Percentiles rank a stretch among this genome's conserved stretches.
These are phyloP conservation scores for Dasysyrphus tricinctus DNA, from an alignment of 2,888 invertebrate species.

Conservation along the genomic window DNA sequence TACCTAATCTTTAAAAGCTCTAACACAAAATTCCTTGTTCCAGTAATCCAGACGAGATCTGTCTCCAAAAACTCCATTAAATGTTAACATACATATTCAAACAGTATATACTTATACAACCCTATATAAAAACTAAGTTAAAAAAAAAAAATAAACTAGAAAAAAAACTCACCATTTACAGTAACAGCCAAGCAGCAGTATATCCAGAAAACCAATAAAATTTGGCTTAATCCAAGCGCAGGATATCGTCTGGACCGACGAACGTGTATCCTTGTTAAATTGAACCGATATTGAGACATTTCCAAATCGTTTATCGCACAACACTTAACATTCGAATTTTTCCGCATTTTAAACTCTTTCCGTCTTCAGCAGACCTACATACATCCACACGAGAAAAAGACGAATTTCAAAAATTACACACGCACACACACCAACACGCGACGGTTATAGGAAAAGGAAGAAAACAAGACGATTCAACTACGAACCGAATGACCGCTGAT, in stretches of 20 bases:
- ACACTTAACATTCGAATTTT: slow-evolving; percentile 59
- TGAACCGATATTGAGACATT: slow-evolving; percentile 68
- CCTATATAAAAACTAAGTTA: too few species aligned
- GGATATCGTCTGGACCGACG: slow-evolving; percentile 58
- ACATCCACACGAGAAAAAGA: not conserved
- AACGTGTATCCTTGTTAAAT: slow-evolving; percentile 61
- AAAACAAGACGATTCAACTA: slow-evolving; percentile 60
- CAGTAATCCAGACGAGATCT: slow-evolving; percentile 19
- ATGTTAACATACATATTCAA: not conserved
- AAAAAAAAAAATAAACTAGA: not conserved
- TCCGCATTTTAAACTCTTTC: slow-evolving; percentile 53
- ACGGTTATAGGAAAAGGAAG: not conserved
- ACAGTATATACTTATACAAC: too few species aligned
- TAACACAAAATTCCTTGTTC: not conserved
- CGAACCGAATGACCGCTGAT: slow-evolving; percentile 65
- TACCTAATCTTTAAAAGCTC: not conserved
- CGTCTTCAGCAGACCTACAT: slow-evolving; percentile 16
- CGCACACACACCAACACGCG: too few species aligned
- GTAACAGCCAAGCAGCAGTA: slow-evolving; percentile 62
- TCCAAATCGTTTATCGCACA: slow-evolving; percentile 72
- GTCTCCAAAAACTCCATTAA: slow-evolving; percentile 25
- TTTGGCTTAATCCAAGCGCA: slow-evolving; percentile 62
- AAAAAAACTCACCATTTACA: slow-evolving; percentile 66
- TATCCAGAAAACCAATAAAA: slow-evolving; percentile 68
- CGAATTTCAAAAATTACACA: not conserved